These are phyloP conservation scores for Anneissia japonica DNA, from an alignment of 35 echinoderm and acorn worm genomes.

Conservation along the genomic window DNA sequence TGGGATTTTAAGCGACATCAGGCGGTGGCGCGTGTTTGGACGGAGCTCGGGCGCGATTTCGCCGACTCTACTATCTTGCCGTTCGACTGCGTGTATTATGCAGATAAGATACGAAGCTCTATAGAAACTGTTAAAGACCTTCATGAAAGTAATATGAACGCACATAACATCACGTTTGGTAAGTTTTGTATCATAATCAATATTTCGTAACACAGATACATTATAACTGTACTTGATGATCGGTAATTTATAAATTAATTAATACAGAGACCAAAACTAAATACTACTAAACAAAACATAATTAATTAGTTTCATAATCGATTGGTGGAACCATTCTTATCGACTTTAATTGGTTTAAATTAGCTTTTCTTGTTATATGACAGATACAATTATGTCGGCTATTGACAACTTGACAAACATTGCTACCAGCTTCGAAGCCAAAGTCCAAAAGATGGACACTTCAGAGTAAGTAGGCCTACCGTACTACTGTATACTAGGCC, in stretches of 20 bases:
- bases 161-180: conserved; percentile 72
- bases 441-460: conserved; percentile 26
- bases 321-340: not conserved
- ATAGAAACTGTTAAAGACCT: conserved; percentile 41
- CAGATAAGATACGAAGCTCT: conserved; percentile 30
- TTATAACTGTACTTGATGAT: too few relatives aligned
- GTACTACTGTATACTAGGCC: too few relatives aligned
- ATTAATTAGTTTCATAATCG: not conserved
- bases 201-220: too few relatives aligned
- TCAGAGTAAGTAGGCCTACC: conserved; percentile 36
- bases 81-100: conserved; percentile 48
- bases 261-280: too few relatives aligned
- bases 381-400: conserved; percentile 73
- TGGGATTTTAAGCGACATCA: conserved; percentile 34
- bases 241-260: too few relatives aligned
- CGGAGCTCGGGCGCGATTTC: conserved; percentile 56
- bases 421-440: conserved; percentile 34
- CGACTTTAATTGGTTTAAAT: too few relatives aligned
- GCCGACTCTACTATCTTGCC: conserved; percentile 80
- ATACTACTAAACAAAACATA: not conserved
- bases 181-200: too few relatives aligned
- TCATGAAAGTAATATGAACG: conserved; percentile 50
- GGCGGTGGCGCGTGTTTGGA: conserved; percentile 58
- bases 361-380: too few relatives aligned
- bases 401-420: conserved; percentile 47